Base-by-base conservation (phyloP, 2,113 vertebrate genomes). In the Cheirogaleus medius region DNA sequence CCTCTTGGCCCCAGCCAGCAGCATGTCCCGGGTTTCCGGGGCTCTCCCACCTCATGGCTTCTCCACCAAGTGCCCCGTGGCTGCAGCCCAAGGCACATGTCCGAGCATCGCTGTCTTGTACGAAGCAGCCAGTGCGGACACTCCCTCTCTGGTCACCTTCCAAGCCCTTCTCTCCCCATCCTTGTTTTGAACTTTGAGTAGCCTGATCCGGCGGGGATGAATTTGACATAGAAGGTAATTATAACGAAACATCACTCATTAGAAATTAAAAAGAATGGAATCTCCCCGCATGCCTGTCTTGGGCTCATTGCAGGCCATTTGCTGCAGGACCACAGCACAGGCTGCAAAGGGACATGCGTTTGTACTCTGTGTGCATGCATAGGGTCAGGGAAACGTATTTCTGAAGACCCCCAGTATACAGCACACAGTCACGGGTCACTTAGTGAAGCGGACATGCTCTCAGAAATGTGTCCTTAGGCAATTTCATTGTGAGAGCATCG, bases 291-390 rank as follows among this genome's bases (percentile, higher is more conserved):
- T 8, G 17, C 49, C 49, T 32, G 1, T 20, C 25, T 3, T 0
- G 2, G 14, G 6, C 34, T 49, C 25, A 5, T 32, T 47, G 20
- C 11, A n/a, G 54, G 14, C 25, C 66, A 3, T 44, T 44, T 44
- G 8, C 32, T 34, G 10, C 71, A 93, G 15, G 23, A 27, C 29
- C 32, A 20, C 1, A 10, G 29, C 5, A 23, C 17, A 17, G 11
- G 1, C n/a, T 39, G 18, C 1, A 1, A 3, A 63, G 56, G 52
- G 54, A 17, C n/a, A 27, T 39, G 20, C 4, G 1, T 6, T 27
- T 44, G 18, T 3, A 3, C 42, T 73, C 49, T 3, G 3, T n/a
- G 47, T 80, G 71, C n/a, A 34, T 11, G n/a, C 18, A 1, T 18
- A 47, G n/a, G 3, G 7, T 81, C 27, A 8, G 3, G 20, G 14